Conservation (phyloP, 2,797 vertebrate species). For the Gobionotothen gibberifrons region DNA sequence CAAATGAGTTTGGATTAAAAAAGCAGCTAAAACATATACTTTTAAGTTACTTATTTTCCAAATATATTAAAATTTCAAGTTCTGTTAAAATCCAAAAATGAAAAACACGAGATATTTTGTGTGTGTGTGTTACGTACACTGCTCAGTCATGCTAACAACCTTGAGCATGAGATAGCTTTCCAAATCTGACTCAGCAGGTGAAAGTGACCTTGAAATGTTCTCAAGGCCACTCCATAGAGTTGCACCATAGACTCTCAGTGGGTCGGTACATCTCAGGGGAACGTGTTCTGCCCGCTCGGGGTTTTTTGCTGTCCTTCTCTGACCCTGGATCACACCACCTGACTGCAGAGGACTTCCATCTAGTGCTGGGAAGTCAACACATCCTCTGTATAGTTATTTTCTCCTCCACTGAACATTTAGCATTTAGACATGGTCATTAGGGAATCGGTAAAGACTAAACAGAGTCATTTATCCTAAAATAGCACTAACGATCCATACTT, state of each 20-base stretch:
- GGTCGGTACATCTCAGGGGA: constrained; percentile 31
- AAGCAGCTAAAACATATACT: no score
- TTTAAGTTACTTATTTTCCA: no score
- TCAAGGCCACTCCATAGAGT: constrained; percentile 18
- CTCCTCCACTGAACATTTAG: constrained; percentile 23
- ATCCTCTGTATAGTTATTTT: constrained; percentile 10
- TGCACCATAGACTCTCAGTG: background rate
- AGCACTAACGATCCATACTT: constrained; percentile 7
- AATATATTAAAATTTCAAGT: no score
- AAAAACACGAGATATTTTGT: no score
- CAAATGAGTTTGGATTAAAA: background rate
- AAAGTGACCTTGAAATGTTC: constrained; percentile 27
- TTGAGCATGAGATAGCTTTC: background rate
- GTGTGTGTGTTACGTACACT: background rate
- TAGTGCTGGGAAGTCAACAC: background rate
- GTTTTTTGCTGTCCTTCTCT: constrained; percentile 34
- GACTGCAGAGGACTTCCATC: constrained; percentile 22
- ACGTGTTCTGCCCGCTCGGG: constrained; percentile 20
- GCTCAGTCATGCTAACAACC: background rate
- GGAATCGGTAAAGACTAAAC: background rate
- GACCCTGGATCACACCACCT: constrained; percentile 32
- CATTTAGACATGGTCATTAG: constrained; percentile 1
- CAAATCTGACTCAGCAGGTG: constrained; percentile 15
- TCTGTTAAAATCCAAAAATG: no score
- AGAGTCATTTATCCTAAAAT: constrained; percentile 5